phyloP scores from a whole-genome alignment of 2,888 invertebrate species.

The Catocala nupta region DNA sequence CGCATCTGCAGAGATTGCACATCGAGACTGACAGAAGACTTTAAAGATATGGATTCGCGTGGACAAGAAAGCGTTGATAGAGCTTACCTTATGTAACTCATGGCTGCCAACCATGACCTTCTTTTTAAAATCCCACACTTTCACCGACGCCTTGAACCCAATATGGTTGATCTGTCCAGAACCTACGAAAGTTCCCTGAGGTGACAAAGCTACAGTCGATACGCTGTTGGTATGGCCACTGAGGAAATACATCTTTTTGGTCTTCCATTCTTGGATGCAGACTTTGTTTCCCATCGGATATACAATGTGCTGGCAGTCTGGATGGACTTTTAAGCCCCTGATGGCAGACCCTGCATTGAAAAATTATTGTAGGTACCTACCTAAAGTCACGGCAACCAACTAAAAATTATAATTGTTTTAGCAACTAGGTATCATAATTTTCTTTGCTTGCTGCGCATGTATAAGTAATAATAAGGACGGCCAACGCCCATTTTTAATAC shows the following conservation, averaged over 20 bases:
- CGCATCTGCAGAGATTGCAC: too few species aligned
- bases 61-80: too few species aligned
- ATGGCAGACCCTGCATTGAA: constrained; percentile 70
- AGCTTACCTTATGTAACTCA: constrained; percentile 92
- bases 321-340: constrained; percentile 90
- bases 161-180: constrained; percentile 97
- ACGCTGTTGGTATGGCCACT: constrained; percentile 93
- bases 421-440: too few species aligned
- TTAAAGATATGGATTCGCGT: too few species aligned
- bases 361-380: not conserved
- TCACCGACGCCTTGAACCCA: constrained; percentile 95
- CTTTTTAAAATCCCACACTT: constrained; percentile 94
- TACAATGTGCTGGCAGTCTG: constrained; percentile 90
- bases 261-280: constrained; percentile 90
- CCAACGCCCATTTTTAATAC: too few species aligned
- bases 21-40: too few species aligned
- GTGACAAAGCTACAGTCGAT: constrained; percentile 92
- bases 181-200: constrained; percentile 92
- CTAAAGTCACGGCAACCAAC: too few species aligned
- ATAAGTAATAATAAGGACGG: too few species aligned
- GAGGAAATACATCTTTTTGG: constrained; percentile 91
- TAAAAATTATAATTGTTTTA: too few species aligned
- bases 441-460: too few species aligned
- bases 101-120: constrained; percentile 89
- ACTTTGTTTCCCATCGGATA: constrained; percentile 94